A percentile compares a stretch with the other conserved stretches of the same genome.
Conservation (phyloP, 2,113 vertebrate genomes). For the Polyodon spathula region DNA sequence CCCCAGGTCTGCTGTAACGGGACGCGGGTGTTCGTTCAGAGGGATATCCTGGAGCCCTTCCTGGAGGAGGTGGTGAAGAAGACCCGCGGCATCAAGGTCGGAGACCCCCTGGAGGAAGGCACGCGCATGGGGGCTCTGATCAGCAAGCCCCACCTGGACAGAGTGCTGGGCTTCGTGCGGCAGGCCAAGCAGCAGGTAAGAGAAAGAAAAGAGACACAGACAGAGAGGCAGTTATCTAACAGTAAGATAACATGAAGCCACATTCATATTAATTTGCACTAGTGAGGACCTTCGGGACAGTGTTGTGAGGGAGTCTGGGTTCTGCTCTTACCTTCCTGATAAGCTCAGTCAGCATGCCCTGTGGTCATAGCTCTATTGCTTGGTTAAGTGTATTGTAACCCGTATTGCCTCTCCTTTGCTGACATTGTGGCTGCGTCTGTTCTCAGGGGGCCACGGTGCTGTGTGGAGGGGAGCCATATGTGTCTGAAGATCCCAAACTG, state of each 20-base stretch:
- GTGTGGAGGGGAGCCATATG: constrained; percentile 72
- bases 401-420: constrained; percentile 34
- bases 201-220: constrained; percentile 11
- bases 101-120: constrained; percentile 74
- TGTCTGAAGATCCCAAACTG: constrained; percentile 74
- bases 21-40: constrained; percentile 86
- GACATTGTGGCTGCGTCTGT: constrained; percentile 44
- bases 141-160: constrained; percentile 74
- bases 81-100: constrained; percentile 75
- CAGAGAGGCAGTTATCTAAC: too few species aligned
- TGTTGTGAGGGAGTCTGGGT: not conserved
- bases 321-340: too few species aligned
- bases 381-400: constrained; percentile 9
- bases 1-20: constrained; percentile 89
- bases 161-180: constrained; percentile 72
- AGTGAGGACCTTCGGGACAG: too few species aligned
- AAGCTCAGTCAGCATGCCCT: not conserved
- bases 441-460: constrained; percentile 78
- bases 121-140: constrained; percentile 91
- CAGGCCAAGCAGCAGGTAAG: constrained; percentile 77
- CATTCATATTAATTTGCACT: too few species aligned
- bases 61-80: constrained; percentile 76
- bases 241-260: too few species aligned
- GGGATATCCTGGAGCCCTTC: constrained; percentile 72
- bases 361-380: not conserved